phyloP scores from a whole-genome alignment of 2,113 vertebrate species.

The Diphyllodes magnificus region DNA sequence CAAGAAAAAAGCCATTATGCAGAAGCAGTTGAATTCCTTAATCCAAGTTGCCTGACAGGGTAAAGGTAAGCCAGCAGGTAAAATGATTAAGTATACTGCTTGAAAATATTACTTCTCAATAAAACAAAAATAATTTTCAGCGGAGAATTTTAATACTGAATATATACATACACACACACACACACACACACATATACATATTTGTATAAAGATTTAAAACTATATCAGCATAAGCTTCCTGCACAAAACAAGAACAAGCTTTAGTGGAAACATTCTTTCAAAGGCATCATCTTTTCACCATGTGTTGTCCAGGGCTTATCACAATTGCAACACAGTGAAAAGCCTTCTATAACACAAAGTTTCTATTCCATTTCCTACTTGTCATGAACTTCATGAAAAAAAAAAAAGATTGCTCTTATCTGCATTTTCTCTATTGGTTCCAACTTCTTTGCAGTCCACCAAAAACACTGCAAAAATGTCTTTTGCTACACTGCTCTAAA shows the following conservation, averaged over 20 bases:
- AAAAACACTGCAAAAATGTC: not conserved
- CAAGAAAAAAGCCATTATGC: not conserved
- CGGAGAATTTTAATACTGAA: not conserved
- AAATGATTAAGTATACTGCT: not conserved
- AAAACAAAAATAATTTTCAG: not conserved
- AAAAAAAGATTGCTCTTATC: not conserved
- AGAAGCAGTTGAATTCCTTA: not conserved
- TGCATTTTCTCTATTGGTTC: not conserved
- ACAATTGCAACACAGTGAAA: not conserved
- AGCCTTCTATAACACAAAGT: not conserved
- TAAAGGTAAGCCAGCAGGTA: not conserved
- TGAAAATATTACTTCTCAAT: not conserved
- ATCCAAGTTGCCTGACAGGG: not conserved
- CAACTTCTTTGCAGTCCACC: not conserved
- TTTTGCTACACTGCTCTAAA: not conserved
- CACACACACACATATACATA: rapidly evolving
- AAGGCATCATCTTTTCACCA: not conserved
- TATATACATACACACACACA: not conserved
- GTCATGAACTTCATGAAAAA: not conserved
- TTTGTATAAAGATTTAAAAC: not conserved
- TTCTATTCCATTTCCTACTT: not conserved
- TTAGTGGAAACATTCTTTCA: not conserved
- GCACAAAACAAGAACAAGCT: not conserved
- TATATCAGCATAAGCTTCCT: not conserved
- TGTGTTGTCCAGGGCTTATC: not conserved